Conservation (phyloP, 2,113 vertebrate genomes). For the Rhinolophus sinicus region DNA sequence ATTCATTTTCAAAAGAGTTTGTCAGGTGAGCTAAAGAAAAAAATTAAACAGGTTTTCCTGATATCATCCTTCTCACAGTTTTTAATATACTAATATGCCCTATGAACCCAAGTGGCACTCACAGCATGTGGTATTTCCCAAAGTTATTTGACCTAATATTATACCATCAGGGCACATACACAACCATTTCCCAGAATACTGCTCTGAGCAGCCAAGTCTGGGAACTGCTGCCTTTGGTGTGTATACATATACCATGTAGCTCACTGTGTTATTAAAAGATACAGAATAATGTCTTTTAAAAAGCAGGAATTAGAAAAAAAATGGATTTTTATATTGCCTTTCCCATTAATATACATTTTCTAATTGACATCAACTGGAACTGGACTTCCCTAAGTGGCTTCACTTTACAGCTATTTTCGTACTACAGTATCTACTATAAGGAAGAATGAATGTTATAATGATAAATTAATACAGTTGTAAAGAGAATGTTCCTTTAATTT, state of each 20-base stretch:
- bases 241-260: rapidly evolving
- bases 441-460: not conserved
- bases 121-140: not conserved
- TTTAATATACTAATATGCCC: not conserved
- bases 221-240: not conserved
- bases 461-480: not conserved
- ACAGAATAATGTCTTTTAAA: not conserved
- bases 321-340: not conserved
- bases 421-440: not conserved
- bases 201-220: not conserved
- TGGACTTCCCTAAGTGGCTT: not conserved
- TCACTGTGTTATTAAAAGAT: too few species aligned
- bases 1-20: not conserved
- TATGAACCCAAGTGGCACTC: not conserved
- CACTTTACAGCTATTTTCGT: not conserved
- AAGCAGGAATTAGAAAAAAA: not conserved
- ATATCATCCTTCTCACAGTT: not conserved
- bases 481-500: not conserved
- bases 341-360: not conserved
- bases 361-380: not conserved
- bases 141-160: not conserved
- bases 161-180: not conserved
- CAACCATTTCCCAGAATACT: not conserved
- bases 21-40: not conserved
- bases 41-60: not conserved